Percentiles rank a stretch among this genome's conserved stretches.
Conservation (phyloP, 1,140 invertebrate genomes). For the Drosophila navojoa region DNA sequence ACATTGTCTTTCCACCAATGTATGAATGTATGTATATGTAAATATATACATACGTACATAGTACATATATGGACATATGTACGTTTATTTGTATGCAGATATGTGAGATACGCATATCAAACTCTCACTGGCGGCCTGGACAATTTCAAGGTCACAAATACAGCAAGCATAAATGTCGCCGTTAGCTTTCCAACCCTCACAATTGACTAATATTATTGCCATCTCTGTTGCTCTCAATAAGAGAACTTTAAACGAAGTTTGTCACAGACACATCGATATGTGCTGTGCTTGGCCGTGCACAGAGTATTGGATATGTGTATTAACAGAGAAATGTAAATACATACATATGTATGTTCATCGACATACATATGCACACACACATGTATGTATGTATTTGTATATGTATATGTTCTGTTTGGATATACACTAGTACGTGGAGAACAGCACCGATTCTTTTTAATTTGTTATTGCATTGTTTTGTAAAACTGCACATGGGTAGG, state of each 20-base stretch:
- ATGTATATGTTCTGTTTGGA: neutral
- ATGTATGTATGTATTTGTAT: too few relatives aligned
- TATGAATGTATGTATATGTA: neutral
- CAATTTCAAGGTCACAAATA: slow-evolving; percentile 47
- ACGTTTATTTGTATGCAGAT: neutral
- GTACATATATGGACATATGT: neutral
- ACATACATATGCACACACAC: too few relatives aligned
- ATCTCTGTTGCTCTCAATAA: slow-evolving; percentile 19
- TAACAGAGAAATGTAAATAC: neutral
- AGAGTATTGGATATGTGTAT: neutral
- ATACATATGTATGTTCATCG: neutral
- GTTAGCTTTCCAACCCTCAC: slow-evolving; percentile 46
- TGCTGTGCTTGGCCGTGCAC: neutral
- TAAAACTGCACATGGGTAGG: neutral
- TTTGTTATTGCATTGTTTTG: neutral
- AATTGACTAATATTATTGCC: slow-evolving; percentile 20
- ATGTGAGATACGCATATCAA: slow-evolving; percentile 6
- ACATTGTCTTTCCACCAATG: too few relatives aligned
- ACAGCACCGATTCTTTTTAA: neutral
- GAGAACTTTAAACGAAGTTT: slow-evolving; percentile 28
- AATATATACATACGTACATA: neutral
- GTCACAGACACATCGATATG: neutral
- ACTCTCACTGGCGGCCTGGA: slow-evolving; percentile 23
- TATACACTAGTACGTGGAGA: neutral
- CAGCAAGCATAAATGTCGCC: slow-evolving; percentile 14